Evolutionary conservation across 2,113 vertebrate genomes (phyloP), one percentile per base, ranked within the genome.

Genomic region (Aleadryas rufinucha): DNA sequence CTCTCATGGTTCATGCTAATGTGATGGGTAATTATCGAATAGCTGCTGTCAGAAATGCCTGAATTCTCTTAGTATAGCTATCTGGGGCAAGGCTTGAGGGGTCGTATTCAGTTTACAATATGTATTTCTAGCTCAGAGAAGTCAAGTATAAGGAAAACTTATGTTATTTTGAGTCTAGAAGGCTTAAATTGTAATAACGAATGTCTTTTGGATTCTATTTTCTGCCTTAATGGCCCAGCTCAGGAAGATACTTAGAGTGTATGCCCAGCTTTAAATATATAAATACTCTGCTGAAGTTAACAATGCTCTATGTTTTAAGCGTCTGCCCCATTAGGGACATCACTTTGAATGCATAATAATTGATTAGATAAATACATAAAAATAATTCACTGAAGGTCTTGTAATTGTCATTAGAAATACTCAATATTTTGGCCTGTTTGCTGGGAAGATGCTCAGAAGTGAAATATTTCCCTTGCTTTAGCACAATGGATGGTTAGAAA

Each of bases 31-130:
- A 53, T 72, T 93, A 18, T 79, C 7, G 4, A 90, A 45, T 52
- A 76, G 63, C 26, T 72, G 6, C 75, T 83, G 28, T 79, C 28
- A 83, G 63, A 91, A 80, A 69, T 86, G 13, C 23, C 65, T 76
- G 33, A 35, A 45, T 80, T 90, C 19, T 90, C 12, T 19, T 8
- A 52, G 31, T 22, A 8, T 42, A 39, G 3, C 35, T 83, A 12
- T 52, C 30, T 0, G 1, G 16, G 30, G 7, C 14, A 15, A 33
- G 13, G 16, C 13, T 44, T 53, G 19, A 2, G 4, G 16, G 23
- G 8, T 57, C 72, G 10, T 57, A 37, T 53, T 81, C 17, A 23
- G 30, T 33, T 47, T 49, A 20, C 1, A 35, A 21, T 6, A 17
- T 39, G 3, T 76, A 44, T 65, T 81, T 86, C 16, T 66, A 77